Evolutionary conservation across 2,113 vertebrate species (phyloP).

Genomic region (Gadus macrocephalus): DNA sequence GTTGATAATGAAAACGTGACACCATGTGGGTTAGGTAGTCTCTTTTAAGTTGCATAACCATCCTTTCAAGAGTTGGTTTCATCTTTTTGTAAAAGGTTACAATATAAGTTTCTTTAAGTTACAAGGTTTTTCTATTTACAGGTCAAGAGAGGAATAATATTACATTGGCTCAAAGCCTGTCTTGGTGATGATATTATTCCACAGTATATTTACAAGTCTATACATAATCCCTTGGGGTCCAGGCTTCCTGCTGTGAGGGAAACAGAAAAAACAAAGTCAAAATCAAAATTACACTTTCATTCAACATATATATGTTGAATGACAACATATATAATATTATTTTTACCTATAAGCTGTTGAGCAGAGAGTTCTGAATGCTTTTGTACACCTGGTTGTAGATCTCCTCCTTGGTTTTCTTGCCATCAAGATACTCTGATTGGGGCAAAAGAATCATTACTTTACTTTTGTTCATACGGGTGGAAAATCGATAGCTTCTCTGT

Average conservation of each 20-base stretch:
- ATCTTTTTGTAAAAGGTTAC: slow-evolving; percentile 51
- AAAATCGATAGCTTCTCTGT: background rate
- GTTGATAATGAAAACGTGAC: background rate
- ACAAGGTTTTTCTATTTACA: slow-evolving; percentile 69
- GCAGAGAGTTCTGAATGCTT: slow-evolving; percentile 70
- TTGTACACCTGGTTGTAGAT: slow-evolving; percentile 67
- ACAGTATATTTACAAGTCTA: slow-evolving; percentile 74
- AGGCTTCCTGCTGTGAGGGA: slow-evolving; percentile 46
- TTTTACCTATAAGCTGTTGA: slow-evolving; percentile 73
- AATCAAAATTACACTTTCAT: too few species aligned
- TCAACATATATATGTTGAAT: too few species aligned
- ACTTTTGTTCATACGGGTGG: background rate
- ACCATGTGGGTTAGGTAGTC: background rate
- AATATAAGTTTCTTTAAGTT: slow-evolving; percentile 60
- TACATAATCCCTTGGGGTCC: slow-evolving; percentile 55
- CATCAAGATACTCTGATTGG: slow-evolving; percentile 70
- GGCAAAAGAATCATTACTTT: background rate
- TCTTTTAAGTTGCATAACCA: background rate
- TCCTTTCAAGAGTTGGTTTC: slow-evolving; percentile 41
- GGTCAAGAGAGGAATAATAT: slow-evolving; percentile 22
- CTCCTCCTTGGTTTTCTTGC: slow-evolving; percentile 65
- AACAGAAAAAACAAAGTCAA: slow-evolving; percentile 2
- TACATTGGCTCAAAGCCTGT: slow-evolving; percentile 32
- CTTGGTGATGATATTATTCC: slow-evolving; percentile 30
- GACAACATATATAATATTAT: too few species aligned